phyloP scores from a whole-genome alignment of 2,888 invertebrate genomes.

The Tholera decimalis region DNA sequence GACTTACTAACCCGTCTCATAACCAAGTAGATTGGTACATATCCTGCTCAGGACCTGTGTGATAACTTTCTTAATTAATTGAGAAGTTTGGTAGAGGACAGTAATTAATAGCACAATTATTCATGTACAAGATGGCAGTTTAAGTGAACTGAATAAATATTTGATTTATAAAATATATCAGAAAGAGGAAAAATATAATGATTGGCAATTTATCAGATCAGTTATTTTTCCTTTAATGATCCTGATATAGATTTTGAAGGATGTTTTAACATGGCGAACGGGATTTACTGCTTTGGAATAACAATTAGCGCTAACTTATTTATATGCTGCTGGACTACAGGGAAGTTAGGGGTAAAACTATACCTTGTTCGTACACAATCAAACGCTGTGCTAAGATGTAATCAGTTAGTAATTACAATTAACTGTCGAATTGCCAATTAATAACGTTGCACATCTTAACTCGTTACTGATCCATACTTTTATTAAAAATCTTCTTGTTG shows the following conservation, averaged over 20 bases:
- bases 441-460: background rate
- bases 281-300: conserved; percentile 29
- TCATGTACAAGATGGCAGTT: background rate
- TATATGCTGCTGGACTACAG: conserved; percentile 19
- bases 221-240: conserved; percentile 28
- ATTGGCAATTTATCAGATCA: conserved; percentile 2
- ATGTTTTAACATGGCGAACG: conserved; percentile 20
- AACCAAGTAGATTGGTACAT: too few relatives aligned
- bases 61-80: too few relatives aligned
- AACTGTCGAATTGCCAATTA: conserved; percentile 1
- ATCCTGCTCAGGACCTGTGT: background rate
- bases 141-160: background rate
- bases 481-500: too few relatives aligned
- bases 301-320: conserved; percentile 16
- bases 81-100: background rate
- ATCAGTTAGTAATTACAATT: conserved; percentile 1
- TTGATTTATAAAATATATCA: conserved; percentile 3
- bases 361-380: background rate
- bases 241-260: conserved; percentile 38
- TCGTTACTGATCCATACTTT: background rate
- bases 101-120: background rate
- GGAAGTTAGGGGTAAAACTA: conserved; percentile 16
- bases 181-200: conserved; percentile 15
- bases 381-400: background rate
- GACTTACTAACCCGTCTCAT: too few relatives aligned